Base-by-base conservation (phyloP, 1,140 invertebrate species). In the Trinorchestia longiramus region DNA sequence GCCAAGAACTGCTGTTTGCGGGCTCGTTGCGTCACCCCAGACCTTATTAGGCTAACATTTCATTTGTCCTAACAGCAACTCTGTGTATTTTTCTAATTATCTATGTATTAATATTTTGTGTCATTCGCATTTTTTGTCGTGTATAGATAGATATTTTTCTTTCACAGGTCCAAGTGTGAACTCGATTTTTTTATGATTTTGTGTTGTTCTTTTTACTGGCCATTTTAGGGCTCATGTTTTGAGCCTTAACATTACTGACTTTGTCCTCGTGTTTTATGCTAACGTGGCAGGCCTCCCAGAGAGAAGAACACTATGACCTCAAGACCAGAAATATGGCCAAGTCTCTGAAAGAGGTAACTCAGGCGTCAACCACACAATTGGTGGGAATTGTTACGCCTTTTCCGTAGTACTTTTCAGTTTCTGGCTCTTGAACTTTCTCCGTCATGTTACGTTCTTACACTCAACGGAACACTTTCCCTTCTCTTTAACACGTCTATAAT, bases 301-400 rank as follows among this genome's bases (percentile, higher is more conserved):
- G 99, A 98, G 99, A 99, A 98, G 99, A 99, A 98, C 98, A 98
- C 97, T 99, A 99, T 97, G 99, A 99, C 97, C 98, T 98, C 97
- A 99, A 99, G 97, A 99, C 99, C 97, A 99, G 99, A 98, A 98
- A 99, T 97, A 98, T 99, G 97, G 98, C 99, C 97, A 98, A 98
- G 97, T 98, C 99, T 97, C 98, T 99, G 97, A 99, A 99, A 98
- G 99, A 99, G 99, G 99, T 99, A 98, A 98, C 96, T 43, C 62
- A 36, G 62, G 62, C 62, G 62, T 90, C 28, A 43, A 90, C 11
- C 88, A 41, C 88, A 90, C 43, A 90, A 41, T 90, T 42, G 42
- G 88, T 90, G 88, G 88, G 28, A 90, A 41, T 42, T 28, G n/a
- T 41, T 90, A 43, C 43, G n/a, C 88, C 88, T 90, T 90, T 43